Evolutionary conservation across 2,797 vertebrate species (phyloP), one percentile per base, ranked within the genome.

Genomic region (Gephyroberyx darwinii): DNA sequence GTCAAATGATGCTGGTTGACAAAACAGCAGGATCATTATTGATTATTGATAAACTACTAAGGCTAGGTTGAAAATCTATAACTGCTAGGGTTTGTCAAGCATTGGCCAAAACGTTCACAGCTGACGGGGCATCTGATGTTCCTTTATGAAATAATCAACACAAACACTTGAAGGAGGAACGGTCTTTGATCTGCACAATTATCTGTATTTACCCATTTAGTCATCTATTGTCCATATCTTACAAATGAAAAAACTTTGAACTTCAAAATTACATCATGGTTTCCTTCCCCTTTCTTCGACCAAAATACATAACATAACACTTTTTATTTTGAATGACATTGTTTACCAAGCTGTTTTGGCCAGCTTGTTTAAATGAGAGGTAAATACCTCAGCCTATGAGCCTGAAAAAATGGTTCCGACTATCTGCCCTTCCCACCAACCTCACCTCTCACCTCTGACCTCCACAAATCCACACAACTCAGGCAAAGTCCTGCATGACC

Each of bases 371-470:
- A 50, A 69, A 71, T 62, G n/a, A 35, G 58, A 41, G 67, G 66
- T 48, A 70, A 81, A 88, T 73, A 69, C 82, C 71, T 80, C 65
- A 58, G 60, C 50, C 81, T 83, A 53, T 26, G 89, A 86, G 82
- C 86, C 90, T 88, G 78, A 80, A 82, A 69, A 84, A 89, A 80
- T 75, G 71, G 69, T 90, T 87, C 86, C 69, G 84, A 81, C 89
- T 91, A 94, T 95, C 92, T 93, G 91, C 84, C 87, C 86, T 88
- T 90, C 83, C 85, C 83, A 73, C 83, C 82, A 33, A 78, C 88
- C 86, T 92, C 76, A 90, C 77, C 92, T 91, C 87, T 94, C 80
- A 93, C 92, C 92, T 93, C 79, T 92, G 90, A 93, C 92, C 91
- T 86, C 84, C 75, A 88, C 89, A 92, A 92, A 94, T 92, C 91